A percentile compares a stretch with the other conserved stretches of the same genome.
phyloP scores from a whole-genome alignment of 1,140 invertebrate genomes.

The Adelges cooleyi region DNA sequence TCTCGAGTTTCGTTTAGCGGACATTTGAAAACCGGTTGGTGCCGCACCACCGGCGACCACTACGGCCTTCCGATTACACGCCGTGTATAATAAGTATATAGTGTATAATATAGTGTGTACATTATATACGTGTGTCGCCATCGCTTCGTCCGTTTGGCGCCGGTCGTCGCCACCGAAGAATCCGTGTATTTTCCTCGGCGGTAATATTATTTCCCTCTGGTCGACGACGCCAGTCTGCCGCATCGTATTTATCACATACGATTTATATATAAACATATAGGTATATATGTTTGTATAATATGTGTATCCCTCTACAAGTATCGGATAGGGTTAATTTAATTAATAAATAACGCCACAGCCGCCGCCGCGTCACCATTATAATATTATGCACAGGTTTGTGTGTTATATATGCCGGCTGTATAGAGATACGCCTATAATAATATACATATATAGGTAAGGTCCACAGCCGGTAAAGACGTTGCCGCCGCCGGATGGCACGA shows the following conservation, averaged over 20 bases:
- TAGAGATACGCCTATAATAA: no score
- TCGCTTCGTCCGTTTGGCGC: slow-evolving; percentile 23
- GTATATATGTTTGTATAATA: background rate
- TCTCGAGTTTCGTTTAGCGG: slow-evolving; percentile 22
- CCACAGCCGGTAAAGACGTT: no score
- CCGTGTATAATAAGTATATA: no score
- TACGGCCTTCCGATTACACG: slow-evolving; percentile 22
- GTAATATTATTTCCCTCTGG: background rate
- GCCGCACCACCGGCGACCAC: background rate
- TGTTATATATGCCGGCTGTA: no score
- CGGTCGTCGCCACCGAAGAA: background rate
- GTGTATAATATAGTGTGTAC: no score
- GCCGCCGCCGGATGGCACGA: no score
- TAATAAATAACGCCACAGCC: no score
- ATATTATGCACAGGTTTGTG: no score
- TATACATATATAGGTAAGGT: no score
- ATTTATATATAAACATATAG: background rate
- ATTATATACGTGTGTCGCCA: slow-evolving; percentile 2
- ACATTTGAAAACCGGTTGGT: slow-evolving; percentile 8
- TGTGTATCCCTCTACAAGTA: background rate
- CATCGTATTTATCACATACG: background rate
- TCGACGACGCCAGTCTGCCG: background rate
- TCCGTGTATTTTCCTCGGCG: background rate
- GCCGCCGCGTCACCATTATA: no score
- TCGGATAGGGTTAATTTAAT: background rate